Evolutionary conservation across 1,140 invertebrate species (phyloP), one percentile per base, ranked within the genome.

Genomic region (Megalonaias nervosa): DNA sequence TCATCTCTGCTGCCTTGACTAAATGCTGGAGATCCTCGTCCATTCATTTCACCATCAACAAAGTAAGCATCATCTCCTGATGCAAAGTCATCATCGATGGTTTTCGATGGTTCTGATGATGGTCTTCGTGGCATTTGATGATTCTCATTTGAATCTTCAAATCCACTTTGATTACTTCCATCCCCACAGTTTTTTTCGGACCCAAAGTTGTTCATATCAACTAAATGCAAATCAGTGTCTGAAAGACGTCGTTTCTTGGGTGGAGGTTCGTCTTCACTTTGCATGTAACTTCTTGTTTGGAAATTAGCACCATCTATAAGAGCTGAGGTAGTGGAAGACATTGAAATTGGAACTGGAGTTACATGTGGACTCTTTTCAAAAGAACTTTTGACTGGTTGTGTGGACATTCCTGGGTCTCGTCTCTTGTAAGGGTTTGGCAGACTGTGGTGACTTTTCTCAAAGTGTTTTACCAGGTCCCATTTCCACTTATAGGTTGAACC

Each of bases 381-480:
- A 11, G 57, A 23, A n/a, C n/a, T 23, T 19, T 31, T 17, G 59
- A 56, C 26, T 16, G 60, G 31, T 23, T 55, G 59, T 19, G 17
- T n/a, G 14, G n/a, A 15, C 59, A 70, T n/a, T 66, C 79, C 72
- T 73, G 75, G 70, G 74, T 89, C 87, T 60, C 85, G 82, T 66
- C 88, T 83, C 73, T 89, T 90, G 75, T 91, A 91, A n/a, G 90
- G 90, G 80, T 90, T 91, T 14, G 87, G 85, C 26, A 90, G 85
- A 21, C 83, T 82, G n/a, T 84, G 82, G 72, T 91, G 90, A 69
- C 86, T 86, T 67, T 89, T 89, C 67, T 90, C 88, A 83, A 91
- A 91, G 81, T 91, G 90, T 74, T 90, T 91, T 17, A 89, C 89
- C 58, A 91, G 81, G 76, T 90, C 89, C 89, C 89, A 91, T 79